Conservation (phyloP, 2,888 invertebrate genomes). For the Ichneumoninae sp. region DNA sequence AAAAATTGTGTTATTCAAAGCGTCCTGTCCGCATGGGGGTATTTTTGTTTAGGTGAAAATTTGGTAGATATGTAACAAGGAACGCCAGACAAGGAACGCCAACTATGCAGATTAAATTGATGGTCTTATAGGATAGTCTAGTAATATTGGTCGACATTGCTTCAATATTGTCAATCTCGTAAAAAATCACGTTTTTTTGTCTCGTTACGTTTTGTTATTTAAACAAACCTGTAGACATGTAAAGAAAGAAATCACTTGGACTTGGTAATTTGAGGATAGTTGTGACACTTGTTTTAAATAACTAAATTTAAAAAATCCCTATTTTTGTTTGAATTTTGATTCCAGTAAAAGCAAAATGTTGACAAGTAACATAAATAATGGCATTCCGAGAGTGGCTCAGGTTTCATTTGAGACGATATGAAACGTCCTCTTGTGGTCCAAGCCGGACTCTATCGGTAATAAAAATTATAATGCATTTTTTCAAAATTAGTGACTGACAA, state of each 20-base stretch:
- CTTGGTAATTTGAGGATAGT: not conserved
- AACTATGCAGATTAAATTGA: not conserved
- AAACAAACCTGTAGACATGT: not conserved
- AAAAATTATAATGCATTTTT: no score
- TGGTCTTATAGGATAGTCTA: conserved; percentile 4
- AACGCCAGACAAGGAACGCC: not conserved
- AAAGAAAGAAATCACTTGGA: not conserved
- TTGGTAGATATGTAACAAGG: conserved; percentile 1
- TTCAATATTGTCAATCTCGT: conserved; percentile 45
- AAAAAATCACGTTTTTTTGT: not conserved
- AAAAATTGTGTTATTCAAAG: not conserved
- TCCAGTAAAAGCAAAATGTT: no score
- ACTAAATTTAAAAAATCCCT: no score
- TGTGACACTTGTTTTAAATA: not conserved
- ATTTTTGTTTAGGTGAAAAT: not conserved
- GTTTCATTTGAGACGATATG: not conserved
- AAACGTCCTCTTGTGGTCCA: no score
- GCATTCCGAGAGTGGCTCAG: not conserved
- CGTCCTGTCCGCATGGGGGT: not conserved
- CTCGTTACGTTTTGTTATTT: not conserved
- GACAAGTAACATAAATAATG: not conserved
- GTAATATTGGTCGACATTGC: conserved; percentile 28
- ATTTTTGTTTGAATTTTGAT: no score
- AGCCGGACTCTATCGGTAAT: no score
- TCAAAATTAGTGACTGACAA: no score